These are phyloP conservation scores for Catostomus latipinnis DNA, from an alignment of 2,797 vertebrate genomes.

Conservation along the genomic window DNA sequence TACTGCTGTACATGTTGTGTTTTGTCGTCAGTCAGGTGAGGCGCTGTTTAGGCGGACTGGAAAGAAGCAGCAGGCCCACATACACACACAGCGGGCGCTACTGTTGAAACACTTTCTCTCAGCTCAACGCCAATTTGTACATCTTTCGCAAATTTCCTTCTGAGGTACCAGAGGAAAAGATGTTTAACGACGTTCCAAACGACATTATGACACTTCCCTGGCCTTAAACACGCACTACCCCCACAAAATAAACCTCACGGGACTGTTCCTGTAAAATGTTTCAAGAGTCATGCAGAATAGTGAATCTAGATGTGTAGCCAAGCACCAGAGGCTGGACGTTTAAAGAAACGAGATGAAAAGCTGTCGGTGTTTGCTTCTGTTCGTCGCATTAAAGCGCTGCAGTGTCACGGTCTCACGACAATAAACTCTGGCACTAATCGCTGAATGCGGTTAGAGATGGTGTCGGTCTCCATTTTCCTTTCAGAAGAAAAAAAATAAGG, in stretches of 20 bases:
- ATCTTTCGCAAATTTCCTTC: background rate
- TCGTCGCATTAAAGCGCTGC: constrained; percentile 7
- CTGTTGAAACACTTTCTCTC: background rate
- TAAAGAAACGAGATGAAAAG: background rate
- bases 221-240: background rate
- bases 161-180: background rate
- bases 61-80: constrained; percentile 41
- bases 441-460: constrained; percentile 3
- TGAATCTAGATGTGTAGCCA: background rate
- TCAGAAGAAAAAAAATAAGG: constrained; percentile 10
- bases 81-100: constrained; percentile 10
- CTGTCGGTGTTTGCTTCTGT: background rate
- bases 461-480: constrained; percentile 42
- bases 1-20: background rate
- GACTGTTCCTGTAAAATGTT: background rate
- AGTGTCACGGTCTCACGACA: constrained; percentile 13
- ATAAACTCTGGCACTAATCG: constrained; percentile 2
- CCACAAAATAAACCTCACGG: constrained; percentile 5
- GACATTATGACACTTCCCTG: background rate
- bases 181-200: background rate
- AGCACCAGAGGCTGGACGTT: background rate
- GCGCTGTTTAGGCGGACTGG: constrained; percentile 54
- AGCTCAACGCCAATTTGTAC: background rate
- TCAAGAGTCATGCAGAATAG: constrained; percentile 4
- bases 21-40: constrained; percentile 27